These are phyloP conservation scores for Probaryconus sp. DNA, from an alignment of 1,140 invertebrate genomes.

Conservation along the genomic window DNA sequence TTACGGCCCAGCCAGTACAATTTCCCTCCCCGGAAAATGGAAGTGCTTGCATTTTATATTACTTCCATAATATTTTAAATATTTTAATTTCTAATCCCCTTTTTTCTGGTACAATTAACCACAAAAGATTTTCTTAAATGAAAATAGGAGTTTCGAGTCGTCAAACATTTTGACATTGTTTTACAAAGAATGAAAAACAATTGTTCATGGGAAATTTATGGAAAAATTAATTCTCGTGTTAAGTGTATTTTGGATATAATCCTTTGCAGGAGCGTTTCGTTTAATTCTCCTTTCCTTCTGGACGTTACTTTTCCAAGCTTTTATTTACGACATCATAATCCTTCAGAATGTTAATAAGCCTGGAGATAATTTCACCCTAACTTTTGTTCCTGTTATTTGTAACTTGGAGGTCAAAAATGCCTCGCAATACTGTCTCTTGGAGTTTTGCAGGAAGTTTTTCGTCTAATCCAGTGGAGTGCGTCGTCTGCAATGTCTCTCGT, in stretches of 20 bases:
- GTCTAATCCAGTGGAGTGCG: constrained; percentile 65
- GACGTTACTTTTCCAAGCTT: neutral
- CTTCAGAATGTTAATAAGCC: constrained; percentile 40
- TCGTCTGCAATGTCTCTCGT: constrained; percentile 55
- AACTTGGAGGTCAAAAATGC: constrained; percentile 39
- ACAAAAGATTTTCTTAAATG: constrained; percentile 1
- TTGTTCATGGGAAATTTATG: too few species aligned
- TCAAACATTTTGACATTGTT: too few species aligned
- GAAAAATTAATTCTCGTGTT: too few species aligned
- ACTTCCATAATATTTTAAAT: neutral
- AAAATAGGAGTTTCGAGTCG: too few species aligned
- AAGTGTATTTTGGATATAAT: too few species aligned
- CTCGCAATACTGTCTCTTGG: constrained; percentile 62
- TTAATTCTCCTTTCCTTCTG: too few species aligned
- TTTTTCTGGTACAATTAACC: too few species aligned
- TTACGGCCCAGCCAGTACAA: constrained; percentile 33
- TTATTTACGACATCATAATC: neutral
- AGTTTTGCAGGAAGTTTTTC: constrained; percentile 68
- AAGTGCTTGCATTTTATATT: constrained; percentile 42
- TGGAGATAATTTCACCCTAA: constrained; percentile 31
- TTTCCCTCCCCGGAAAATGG: constrained; percentile 20
- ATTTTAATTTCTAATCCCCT: neutral
- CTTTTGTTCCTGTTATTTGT: constrained; percentile 43
- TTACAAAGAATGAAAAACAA: too few species aligned
- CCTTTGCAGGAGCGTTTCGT: too few species aligned